phyloP scores from a whole-genome alignment of 2,888 invertebrate species.

The Amaurobius ferox region DNA sequence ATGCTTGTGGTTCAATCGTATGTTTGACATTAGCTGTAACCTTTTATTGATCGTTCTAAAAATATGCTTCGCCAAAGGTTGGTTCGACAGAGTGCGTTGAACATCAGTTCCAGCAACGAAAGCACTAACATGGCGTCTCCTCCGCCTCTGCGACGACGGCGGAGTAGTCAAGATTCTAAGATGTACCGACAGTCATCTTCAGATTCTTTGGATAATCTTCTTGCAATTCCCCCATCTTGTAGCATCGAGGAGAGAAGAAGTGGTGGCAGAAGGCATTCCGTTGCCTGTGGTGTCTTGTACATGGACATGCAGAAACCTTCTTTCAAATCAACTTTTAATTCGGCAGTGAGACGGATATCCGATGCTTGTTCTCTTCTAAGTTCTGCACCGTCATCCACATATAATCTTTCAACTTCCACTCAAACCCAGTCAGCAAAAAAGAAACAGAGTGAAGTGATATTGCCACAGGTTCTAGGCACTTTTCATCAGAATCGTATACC shows the following conservation, averaged over 20 bases:
- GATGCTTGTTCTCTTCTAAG: constrained; percentile 52
- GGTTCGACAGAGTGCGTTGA: constrained; percentile 58
- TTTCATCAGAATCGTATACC: constrained; percentile 1
- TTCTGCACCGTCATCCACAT: constrained; percentile 40
- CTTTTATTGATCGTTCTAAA: background rate
- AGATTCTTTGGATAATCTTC: constrained; percentile 46
- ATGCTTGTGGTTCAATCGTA: background rate
- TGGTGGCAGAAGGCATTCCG: constrained; percentile 32
- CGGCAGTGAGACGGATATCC: constrained; percentile 51
- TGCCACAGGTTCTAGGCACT: constrained; percentile 48
- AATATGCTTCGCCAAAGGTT: constrained; percentile 50
- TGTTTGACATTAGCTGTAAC: background rate
- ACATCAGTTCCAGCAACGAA: constrained; percentile 32
- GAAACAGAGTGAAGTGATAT: constrained; percentile 40
- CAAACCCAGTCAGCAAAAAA: background rate
- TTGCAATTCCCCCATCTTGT: background rate
- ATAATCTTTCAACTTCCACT: constrained; percentile 14
- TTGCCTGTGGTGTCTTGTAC: constrained; percentile 47
- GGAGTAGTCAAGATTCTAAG: constrained; percentile 21
- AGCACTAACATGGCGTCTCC: constrained; percentile 41
- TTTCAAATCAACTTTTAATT: constrained; percentile 48
- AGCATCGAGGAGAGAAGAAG: background rate
- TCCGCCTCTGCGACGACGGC: constrained; percentile 9
- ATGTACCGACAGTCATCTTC: constrained; percentile 45
- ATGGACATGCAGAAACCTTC: constrained; percentile 47